Percentiles rank a stretch among this genome's conserved stretches.
phyloP scores from a whole-genome alignment of 2,113 vertebrate species.

The Pithys albifrons region DNA sequence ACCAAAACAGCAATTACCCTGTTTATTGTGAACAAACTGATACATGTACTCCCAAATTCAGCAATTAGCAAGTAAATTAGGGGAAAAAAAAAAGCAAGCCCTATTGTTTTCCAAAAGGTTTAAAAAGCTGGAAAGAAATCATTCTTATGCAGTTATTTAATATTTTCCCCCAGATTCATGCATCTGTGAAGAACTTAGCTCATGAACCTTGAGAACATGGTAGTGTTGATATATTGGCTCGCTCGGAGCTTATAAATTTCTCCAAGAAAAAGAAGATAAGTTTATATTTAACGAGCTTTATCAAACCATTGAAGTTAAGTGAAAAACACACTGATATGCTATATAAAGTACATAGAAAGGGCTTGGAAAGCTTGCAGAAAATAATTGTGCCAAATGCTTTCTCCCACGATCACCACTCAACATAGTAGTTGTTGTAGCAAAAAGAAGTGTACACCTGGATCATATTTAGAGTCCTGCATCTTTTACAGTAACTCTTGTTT shows the following conservation, averaged over 20 bases:
- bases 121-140: background rate
- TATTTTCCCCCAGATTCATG: background rate
- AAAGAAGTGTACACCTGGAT: background rate
- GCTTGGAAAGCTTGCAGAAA: conserved; percentile 16
- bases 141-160: background rate
- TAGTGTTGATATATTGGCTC: background rate
- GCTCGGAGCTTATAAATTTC: background rate
- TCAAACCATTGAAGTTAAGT: conserved; percentile 41
- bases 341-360: conserved; percentile 23
- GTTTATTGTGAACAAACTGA: background rate
- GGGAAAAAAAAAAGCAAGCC: too few species aligned
- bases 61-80: background rate
- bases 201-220: background rate
- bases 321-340: background rate
- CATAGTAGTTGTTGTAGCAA: accelerated
- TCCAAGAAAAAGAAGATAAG: conserved; percentile 34
- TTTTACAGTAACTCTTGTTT: background rate
- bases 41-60: background rate
- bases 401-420: background rate
- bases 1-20: background rate
- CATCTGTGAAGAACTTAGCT: background rate
- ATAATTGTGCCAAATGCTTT: conserved; percentile 15
- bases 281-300: conserved; percentile 66
- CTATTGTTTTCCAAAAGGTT: background rate
- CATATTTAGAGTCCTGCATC: background rate